Base-by-base conservation (phyloP, 1,140 invertebrate species). In the Dreissena polymorpha region DNA sequence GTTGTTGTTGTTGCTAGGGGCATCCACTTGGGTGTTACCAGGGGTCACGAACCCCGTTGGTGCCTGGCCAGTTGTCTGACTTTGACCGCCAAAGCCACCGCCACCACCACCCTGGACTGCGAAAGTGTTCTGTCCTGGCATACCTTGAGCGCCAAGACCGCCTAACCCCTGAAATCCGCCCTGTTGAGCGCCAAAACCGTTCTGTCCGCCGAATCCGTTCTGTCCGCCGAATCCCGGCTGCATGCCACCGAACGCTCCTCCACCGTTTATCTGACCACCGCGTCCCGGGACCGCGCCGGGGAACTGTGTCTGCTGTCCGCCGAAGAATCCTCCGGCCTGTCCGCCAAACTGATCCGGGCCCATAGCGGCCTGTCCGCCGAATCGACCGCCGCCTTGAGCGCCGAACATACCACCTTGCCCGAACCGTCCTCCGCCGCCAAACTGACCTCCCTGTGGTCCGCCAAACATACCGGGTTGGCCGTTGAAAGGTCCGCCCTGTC, bases 401-500 rank as follows among this genome's bases (percentile, higher is more conserved):
- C 39, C 39, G 39, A 39, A 39, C 3, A 39, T 2, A 39, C 39
- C 39, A 39, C 39, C 39, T 39, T 39, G 39, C 8, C 39, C 39
- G 39, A 39, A 39, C 39, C 39, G 39, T 5, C 3, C 39, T 39
- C 39, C 39, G n/a, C n/a, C n/a, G 39, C 39, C 39, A 39, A 39
- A 39, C 39, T 39, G 39, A 25, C 18, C 18, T 2, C 18, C 60
- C 39, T 39, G 39, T 39, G 2, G 39, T 39, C 39, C 39, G 39
- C 39, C 39, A 39, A 39, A 39, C 39, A 39, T 5, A 39, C 39
- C 39, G 7, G 60, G 3, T 8, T 39, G 60, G n/a, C 64, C 76
- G 16, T 55, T 55, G 18, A 79, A 70, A 49, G 27, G 74, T 29
- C 74, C 74, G 49, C n/a, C 29, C 29, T 21, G 65, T 13, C 75